Base-by-base conservation (phyloP, 2,888 invertebrate species). In the Koerneria pararmatus region DNA sequence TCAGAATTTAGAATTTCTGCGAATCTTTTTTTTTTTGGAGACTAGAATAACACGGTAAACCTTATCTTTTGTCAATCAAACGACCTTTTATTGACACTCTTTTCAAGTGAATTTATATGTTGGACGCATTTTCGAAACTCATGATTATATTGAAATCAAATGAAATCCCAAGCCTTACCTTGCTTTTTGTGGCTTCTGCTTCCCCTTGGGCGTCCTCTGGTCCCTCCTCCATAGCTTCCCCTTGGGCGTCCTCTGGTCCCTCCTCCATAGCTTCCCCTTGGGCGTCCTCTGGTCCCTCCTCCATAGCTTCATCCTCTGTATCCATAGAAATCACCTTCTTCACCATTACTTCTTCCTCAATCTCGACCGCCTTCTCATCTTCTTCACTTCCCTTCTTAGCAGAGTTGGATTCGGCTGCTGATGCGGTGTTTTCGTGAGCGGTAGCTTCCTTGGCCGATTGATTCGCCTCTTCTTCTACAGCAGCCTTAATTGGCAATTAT, bases 241-340 rank as follows among this genome's bases (percentile, higher is more conserved):
- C 59, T 69, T 68, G 66, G 2, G 34, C 67, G 8, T 22, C 66
- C 3, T 27, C 62, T 2, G 15, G 3, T 2, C 27, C 51, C 19
- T 62, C 51, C 34, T n/a, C n/a, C n/a, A 22, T 46, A 27, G 41
- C 5, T 1, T 15, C 61, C 32, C 29, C 24, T 62, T 62, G 62
- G 24, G 49, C 29, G 29, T 62, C 60, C 31, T 62, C 60, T 4
- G n/a, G n/a, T n/a, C 35, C 35, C 34, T 62, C 65, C 27, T 61
- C 65, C 61, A 37, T n/a, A n/a, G 32, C 53, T 24, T 27, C 4
- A 19, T 54, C 5, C n/a, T 59, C 48, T 41, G 61, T 67, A n/a
- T 29, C 59, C n/a, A 15, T 68, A 8, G 69, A 63, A 27, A 59
- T 61, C 15, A n/a, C 54, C 22, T 70, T 56, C 15, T 70, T 34